These are phyloP conservation scores for Danio kyathit DNA, from an alignment of 2,797 vertebrate genomes.

Conservation along the genomic window DNA sequence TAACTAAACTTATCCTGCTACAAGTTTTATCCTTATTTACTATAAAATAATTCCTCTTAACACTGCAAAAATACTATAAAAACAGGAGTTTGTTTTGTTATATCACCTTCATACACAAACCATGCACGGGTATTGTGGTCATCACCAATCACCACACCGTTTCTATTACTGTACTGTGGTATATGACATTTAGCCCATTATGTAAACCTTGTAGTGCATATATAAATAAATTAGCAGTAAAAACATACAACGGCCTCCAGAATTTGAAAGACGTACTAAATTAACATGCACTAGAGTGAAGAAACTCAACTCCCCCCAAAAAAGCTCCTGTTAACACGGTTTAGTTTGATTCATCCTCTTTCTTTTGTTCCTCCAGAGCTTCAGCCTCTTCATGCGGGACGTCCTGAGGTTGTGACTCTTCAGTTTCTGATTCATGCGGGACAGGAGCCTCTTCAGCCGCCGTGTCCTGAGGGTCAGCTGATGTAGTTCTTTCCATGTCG, in stretches of 20 bases:
- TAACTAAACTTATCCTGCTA: background rate
- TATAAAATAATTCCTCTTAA: slow-evolving; percentile 11
- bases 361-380: slow-evolving; percentile 11
- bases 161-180: background rate
- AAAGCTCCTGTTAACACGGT: background rate
- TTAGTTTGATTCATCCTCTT: slow-evolving; percentile 41
- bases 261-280: slow-evolving; percentile 1
- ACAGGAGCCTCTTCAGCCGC: slow-evolving; percentile 1
- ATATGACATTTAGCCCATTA: background rate
- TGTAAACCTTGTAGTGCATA: background rate
- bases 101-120: background rate
- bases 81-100: background rate
- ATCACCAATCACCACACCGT: background rate
- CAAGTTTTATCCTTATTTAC: background rate
- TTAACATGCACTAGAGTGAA: slow-evolving; percentile 6
- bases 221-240: slow-evolving; percentile 27
- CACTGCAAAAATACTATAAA: slow-evolving; percentile 9
- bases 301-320: slow-evolving; percentile 4
- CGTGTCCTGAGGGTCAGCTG: slow-evolving; percentile 32
- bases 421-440: slow-evolving; percentile 2
- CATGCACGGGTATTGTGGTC: background rate
- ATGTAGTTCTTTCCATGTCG: slow-evolving; percentile 25
- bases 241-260: background rate
- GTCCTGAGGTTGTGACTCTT: slow-evolving; percentile 3
- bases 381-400: slow-evolving; percentile 18